Conservation (phyloP, 2,888 invertebrate genomes). For the Aporophyla lueneburgensis region DNA sequence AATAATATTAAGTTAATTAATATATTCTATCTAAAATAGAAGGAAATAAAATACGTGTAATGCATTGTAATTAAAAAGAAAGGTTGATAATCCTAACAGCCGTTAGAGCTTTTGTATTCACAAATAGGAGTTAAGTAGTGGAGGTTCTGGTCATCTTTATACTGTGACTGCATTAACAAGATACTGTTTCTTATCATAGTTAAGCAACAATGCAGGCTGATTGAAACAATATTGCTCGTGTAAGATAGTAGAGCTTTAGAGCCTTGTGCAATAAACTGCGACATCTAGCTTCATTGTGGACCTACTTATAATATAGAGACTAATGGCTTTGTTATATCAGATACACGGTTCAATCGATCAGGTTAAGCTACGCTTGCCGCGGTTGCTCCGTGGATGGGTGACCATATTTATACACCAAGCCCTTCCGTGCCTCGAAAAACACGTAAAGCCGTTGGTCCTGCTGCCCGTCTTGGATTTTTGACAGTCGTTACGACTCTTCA, state of each 20-base stretch:
- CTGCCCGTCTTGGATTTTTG: no score
- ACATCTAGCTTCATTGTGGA: constrained; percentile 38
- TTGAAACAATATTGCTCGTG: constrained; percentile 22
- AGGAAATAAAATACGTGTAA: no score
- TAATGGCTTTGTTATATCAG: no score
- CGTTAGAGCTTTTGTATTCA: neutral
- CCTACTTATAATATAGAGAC: neutral
- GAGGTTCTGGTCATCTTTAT: neutral
- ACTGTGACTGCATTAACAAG: neutral
- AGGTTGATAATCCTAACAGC: neutral
- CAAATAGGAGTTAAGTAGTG: neutral
- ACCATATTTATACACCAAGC: no score
- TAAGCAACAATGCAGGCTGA: constrained; percentile 20
- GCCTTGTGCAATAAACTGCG: constrained; percentile 37
- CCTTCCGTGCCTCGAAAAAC: no score
- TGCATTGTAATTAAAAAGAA: neutral
- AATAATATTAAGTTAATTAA: no score
- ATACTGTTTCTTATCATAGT: neutral
- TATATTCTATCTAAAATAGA: no score
- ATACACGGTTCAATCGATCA: no score
- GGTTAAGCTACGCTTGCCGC: no score
- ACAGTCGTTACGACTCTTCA: no score
- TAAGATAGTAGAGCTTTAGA: constrained; percentile 26
- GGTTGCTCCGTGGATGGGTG: no score
- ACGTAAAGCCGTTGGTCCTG: no score